Base-by-base conservation (phyloP, 2,113 vertebrate species). In the Leucoraja erinaceus region DNA sequence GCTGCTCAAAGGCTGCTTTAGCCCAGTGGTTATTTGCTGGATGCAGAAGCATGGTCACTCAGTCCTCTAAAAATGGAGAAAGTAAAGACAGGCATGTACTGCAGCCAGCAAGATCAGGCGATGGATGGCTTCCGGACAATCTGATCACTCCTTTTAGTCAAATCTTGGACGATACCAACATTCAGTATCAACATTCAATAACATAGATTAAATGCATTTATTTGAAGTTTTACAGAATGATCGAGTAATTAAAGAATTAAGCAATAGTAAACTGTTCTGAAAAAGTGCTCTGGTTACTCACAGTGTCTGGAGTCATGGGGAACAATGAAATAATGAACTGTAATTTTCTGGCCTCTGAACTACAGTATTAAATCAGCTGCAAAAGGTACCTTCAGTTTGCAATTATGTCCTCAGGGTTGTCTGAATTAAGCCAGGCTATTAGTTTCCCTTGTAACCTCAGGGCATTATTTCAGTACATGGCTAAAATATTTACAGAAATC, bases 331-430 rank as follows among this genome's bases (percentile, higher is more conserved):
- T 91, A 91, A 91, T 91, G 47, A 91, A 72, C 90, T 72, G 31
- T 91, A 91, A 91, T 91, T 91, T 91, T 91, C 90, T 91, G 88
- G 66, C 88, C 33, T 91, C 66, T 91, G 90, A 91, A 54, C 68
- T 91, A 72, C 68, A 91, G 54, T 91, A 72, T 74, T 68, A 91
- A 63, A 91, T 91, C 66, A 91, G 33, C 56, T 74, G 68, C 90
- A 91, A 91, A 91, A 72, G 90, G 66, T 33, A 91, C 90, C 66
- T 91, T 91, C 20, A 72, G 90, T 54, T 91, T 72, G 90, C 90
- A 72, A 72, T 91, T 72, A 91, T 91, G 47, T 47, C 66, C 66
- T 91, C 66, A 91, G 22, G 90, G 31, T 33, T 91, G 18, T 47
- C 33, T 74, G 90, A 38, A 91, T 72, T 72, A 91, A 72, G 20